Base-by-base conservation (phyloP, 2,113 vertebrate genomes). In the Nymphicus hollandicus region DNA sequence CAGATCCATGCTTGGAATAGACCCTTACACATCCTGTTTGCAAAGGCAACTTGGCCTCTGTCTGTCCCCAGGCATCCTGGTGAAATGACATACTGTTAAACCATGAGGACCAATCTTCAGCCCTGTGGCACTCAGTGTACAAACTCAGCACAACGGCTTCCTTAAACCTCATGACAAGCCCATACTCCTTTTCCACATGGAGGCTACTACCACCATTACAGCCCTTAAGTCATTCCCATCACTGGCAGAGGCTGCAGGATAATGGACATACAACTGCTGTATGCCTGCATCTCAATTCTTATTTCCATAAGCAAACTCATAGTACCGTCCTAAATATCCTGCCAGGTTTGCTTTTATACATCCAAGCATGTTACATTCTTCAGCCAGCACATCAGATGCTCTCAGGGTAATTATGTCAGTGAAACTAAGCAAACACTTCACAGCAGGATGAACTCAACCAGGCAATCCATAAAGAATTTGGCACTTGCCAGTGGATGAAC, bases 351-450 rank as follows among this genome's bases (percentile, higher is more conserved):
- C 17, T 82, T 24, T 77, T 83, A 50, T 14, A 24, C 63, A 83
- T 53, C 43, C 65, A 81, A 25, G 15, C 47, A 12, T 5, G 22
- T 47, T 66, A 9, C 37, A 61, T 20, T 61, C 66, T 47, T 88
- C 71, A 91, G 47, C n/a, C 79, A 91, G 71, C 66, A 63, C 53
- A 72, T 90, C 76, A 91, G 85, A 82, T 2, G 7, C 14, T 60
- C 74, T 87, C 70, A 41, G 90, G 14, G 31, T 86, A 91, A 91
- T 94, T 65, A 77, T 86, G 71, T 58, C 74, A 77, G 86, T 64
- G 90, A 93, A 95, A 80, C 63, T 72, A 72, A 72, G 81, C 78
- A 95, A 96, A 94, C 88, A 86, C 49, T 93, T 91, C 86, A 82
- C 68, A 91, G 71, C n/a, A 90, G 82, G 93, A 90, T 93, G 92